phyloP scores from a whole-genome alignment of 2,797 vertebrate genomes.

The Rallus crepitans region DNA sequence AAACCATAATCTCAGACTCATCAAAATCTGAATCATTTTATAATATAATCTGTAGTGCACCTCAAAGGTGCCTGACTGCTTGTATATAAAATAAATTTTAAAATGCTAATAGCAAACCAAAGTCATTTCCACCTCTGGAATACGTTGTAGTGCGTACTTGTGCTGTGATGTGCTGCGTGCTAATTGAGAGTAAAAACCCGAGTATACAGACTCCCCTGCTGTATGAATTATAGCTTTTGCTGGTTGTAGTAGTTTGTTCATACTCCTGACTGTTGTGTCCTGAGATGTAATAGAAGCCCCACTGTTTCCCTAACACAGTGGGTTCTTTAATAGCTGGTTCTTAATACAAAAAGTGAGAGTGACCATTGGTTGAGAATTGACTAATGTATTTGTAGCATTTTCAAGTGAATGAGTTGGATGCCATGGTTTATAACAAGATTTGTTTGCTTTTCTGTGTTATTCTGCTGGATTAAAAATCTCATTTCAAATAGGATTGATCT shows the following conservation, averaged over 20 bases:
- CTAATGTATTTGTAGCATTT: slow-evolving; percentile 10
- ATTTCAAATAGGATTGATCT: background rate
- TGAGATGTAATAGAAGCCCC: slow-evolving; percentile 49
- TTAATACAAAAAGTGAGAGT: slow-evolving; percentile 7
- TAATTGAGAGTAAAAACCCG: slow-evolving; percentile 64
- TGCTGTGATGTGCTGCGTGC: slow-evolving; percentile 45
- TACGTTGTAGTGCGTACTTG: slow-evolving; percentile 50
- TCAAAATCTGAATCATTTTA: slow-evolving; percentile 2
- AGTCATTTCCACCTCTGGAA: slow-evolving; percentile 58
- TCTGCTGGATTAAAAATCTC: slow-evolving; percentile 40
- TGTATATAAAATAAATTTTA: slow-evolving; percentile 33
- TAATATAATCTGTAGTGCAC: background rate
- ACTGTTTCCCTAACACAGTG: background rate
- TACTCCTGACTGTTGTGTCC: slow-evolving; percentile 19
- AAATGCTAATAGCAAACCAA: slow-evolving; percentile 24
- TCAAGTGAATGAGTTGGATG: background rate
- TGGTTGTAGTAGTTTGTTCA: slow-evolving; percentile 28
- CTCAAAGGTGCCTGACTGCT: background rate
- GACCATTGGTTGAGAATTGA: background rate
- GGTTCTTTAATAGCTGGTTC: slow-evolving; percentile 13
- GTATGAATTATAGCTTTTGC: slow-evolving; percentile 44
- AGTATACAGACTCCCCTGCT: slow-evolving; percentile 3
- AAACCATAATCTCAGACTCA: background rate
- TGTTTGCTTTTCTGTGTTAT: slow-evolving; percentile 17
- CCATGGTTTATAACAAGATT: background rate